These are phyloP conservation scores for Pediacus dermestoides DNA, from an alignment of 2,888 invertebrate genomes.

Conservation along the genomic window DNA sequence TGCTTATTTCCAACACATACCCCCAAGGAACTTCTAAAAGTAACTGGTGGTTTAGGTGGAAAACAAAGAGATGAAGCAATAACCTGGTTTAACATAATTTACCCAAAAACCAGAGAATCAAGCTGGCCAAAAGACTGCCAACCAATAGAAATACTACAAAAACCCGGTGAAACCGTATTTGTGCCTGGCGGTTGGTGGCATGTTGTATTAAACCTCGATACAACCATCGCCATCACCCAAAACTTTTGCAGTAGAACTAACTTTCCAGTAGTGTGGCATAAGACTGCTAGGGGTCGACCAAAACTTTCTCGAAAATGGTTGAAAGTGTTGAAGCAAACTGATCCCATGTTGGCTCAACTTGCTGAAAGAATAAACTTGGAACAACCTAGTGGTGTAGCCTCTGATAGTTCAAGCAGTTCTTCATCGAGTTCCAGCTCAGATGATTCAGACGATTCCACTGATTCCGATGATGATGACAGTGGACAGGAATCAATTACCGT, in stretches of 20 bases:
- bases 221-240: conserved; percentile 96
- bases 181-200: conserved; percentile 99
- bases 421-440: conserved; percentile 60
- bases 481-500: conserved; percentile 87
- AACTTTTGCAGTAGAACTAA: conserved; percentile 96
- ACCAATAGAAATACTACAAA: conserved; percentile 91
- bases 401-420: conserved; percentile 91
- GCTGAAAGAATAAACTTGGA: conserved; percentile 83
- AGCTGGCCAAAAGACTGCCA: conserved; percentile 89
- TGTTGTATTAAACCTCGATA: conserved; percentile 94
- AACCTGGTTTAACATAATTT: conserved; percentile 95
- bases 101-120: conserved; percentile 84
- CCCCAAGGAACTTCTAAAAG: conserved; percentile 93
- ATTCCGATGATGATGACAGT: conserved; percentile 64
- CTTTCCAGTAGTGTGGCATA: conserved; percentile 95
- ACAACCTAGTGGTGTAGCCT: conserved; percentile 85
- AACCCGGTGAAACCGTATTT: conserved; percentile 96
- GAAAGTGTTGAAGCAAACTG: conserved; percentile 57
- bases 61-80: conserved; percentile 98
- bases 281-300: conserved; percentile 90
- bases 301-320: conserved; percentile 95
- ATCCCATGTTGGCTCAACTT: conserved; percentile 72
- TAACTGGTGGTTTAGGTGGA: conserved; percentile 83
- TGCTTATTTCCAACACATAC: conserved; percentile 97
- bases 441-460: conserved; percentile 34